Evolutionary conservation across 2,888 invertebrate species (phyloP), one percentile per base, ranked within the genome.

Genomic region (Tolmerus cingulatus): DNA sequence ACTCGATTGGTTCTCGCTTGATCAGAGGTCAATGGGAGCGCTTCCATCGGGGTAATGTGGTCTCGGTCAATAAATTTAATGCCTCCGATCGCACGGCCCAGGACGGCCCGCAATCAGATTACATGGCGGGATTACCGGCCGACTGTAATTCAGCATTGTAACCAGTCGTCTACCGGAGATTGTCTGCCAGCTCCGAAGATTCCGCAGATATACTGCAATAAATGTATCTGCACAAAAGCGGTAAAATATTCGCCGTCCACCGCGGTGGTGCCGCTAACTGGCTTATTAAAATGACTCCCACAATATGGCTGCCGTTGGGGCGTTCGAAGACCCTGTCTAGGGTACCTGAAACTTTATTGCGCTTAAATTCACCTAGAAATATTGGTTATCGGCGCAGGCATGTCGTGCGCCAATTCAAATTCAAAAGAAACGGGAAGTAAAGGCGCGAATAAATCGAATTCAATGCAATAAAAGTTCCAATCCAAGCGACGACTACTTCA

Each of bases 1-100:
- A 57, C 81, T 81, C 81, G 55, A 81, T 81, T 81, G 30, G 34
- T 81, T 81, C 55, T 81, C 81, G 81, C 81, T 81, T 81, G 81
- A 81, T 34, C 51, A 55, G 43, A 81, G 81, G 81, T 81, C 81
- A 81, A 81, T 81, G n/a, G 30, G n/a, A 55, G 51, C 55, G 46
- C 27, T 81, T 55, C 81, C 55, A 81, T 55, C 27, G 14, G 55
- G 16, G 27, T 55, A 81, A 51, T 81, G 55, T 81, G 81, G 81
- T 81, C 81, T 81, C 81, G 81, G 81, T 81, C 81, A 81, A 81
- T 81, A 81, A 81, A 81, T 81, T 81, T 81, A 43, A 55, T 81
- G 34, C 30, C 23, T 81, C 51, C 14, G 81, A 37, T 51, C 51
- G 9, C 81, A 30, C 27, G 16, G 30, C 12, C n/a, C 2, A 34